Base-by-base conservation (phyloP, 2,888 invertebrate species). In the Cephus runcator region DNA sequence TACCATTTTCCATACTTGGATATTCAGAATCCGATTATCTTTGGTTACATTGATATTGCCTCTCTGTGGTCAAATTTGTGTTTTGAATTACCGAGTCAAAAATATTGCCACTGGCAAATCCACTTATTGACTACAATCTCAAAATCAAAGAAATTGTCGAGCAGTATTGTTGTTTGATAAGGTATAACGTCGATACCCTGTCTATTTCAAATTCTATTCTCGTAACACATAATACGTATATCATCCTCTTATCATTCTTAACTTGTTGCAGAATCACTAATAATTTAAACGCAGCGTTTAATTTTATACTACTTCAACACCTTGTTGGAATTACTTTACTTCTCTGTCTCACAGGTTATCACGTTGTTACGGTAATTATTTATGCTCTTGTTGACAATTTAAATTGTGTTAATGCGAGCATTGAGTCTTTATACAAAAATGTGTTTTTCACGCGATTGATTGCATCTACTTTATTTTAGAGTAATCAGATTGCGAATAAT, bases 41-140 rank as follows among this genome's bases (percentile, higher is more conserved):
- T 30, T 79, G 71, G 73, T 81, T 73, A 79, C 76, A 11, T 56
- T 81, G 79, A 9, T 69, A 34, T 69, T 81, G 12, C 80, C 83
- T 23, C 31, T 83, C 30, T 83, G 81, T 9, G 81, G 82, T 6
- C 82, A 82, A 71, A 68, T 80, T 12, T 73, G 79, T 15, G 76
- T 76, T 34, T 69, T 83, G 71, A 77, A 76, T 1, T 71, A 74
- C 11, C 74, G 75, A 73, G 12, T 78, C 23, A 31, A 80, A 12
- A 4, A 12, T 34, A 56, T 76, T 9, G 23, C 40, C 2, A 15
- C 40, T 40, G 40, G 40, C 15, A 40, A 40, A 40, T 40, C 4
- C 15, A 40, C 15, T 4, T 15, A 15, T 40, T 40, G 56, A 71
- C 36, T 80, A 74, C n/a, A 73, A 35, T 1, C 34, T 12, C 3